Evolutionary conservation across 2,113 vertebrate genomes (phyloP).

Genomic region (Rhinoptilus africanus): DNA sequence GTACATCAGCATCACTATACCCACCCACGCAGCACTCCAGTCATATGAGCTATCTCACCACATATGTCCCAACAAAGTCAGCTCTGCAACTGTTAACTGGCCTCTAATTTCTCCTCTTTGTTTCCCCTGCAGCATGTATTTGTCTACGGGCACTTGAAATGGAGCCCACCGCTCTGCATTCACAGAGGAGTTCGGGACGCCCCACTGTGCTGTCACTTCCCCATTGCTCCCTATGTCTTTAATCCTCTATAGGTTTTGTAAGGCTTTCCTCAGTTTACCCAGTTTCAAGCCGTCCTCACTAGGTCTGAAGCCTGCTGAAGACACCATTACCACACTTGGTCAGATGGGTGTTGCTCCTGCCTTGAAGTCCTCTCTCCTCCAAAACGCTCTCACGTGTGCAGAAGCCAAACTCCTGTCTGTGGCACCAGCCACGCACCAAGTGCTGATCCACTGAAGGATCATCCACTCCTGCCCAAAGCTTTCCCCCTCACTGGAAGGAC

Average conservation of each 20-base stretch:
- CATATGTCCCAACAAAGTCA: accelerated
- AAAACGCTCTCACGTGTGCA: accelerated
- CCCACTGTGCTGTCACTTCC: background rate
- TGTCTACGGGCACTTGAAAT: background rate
- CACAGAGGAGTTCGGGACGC: background rate
- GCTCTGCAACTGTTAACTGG: background rate
- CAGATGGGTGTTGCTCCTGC: background rate
- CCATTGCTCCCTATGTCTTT: background rate
- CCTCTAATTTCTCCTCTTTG: background rate
- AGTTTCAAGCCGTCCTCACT: background rate
- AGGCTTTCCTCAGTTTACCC: background rate
- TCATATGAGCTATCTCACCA: background rate
- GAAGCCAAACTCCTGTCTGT: background rate
- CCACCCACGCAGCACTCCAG: background rate
- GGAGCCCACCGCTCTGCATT: accelerated
- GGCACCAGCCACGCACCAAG: background rate
- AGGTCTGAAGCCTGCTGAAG: background rate
- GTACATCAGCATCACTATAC: too few relatives aligned
- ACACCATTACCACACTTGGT: background rate
- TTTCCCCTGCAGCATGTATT: background rate
- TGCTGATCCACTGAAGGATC: background rate
- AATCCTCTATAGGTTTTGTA: background rate
- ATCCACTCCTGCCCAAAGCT: background rate
- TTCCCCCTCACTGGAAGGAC: background rate
- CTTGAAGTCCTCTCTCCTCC: background rate